Conservation (phyloP, 2,888 invertebrate genomes). For the Poecilobothrus nobilitatus region DNA sequence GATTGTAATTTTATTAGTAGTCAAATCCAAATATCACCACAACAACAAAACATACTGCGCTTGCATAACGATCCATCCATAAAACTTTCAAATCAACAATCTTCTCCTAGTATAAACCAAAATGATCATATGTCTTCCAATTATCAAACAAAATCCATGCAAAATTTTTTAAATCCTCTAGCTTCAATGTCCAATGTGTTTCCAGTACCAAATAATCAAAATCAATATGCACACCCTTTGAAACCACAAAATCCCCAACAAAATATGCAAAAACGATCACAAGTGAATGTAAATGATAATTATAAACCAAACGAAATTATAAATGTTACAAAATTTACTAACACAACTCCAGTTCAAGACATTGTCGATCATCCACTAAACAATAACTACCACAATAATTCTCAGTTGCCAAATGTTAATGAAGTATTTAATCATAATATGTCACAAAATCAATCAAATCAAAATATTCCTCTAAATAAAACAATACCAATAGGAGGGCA, state of each 20-base stretch:
- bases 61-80: conserved; percentile 42
- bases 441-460: no score
- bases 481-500: not conserved
- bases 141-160: conserved; percentile 20
- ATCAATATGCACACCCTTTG: not conserved
- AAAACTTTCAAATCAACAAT: conserved; percentile 31
- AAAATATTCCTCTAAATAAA: no score
- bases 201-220: not conserved
- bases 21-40: conserved; percentile 41
- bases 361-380: not conserved
- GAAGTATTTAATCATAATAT: not conserved
- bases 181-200: conserved; percentile 17
- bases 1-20: not conserved
- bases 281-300: not conserved
- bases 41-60: conserved; percentile 46
- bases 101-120: not conserved
- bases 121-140: conserved; percentile 20
- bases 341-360: not conserved
- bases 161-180: conserved; percentile 22
- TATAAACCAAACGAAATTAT: not conserved
- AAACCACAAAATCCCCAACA: not conserved
- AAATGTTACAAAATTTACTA: not conserved
- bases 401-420: not conserved
- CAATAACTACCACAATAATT: not conserved
- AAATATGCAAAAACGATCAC: conserved; percentile 12